Evolutionary conservation across 2,888 invertebrate genomes (phyloP), one percentile per base, ranked within the genome.

Genomic region (Tetheella fluctuosa): DNA sequence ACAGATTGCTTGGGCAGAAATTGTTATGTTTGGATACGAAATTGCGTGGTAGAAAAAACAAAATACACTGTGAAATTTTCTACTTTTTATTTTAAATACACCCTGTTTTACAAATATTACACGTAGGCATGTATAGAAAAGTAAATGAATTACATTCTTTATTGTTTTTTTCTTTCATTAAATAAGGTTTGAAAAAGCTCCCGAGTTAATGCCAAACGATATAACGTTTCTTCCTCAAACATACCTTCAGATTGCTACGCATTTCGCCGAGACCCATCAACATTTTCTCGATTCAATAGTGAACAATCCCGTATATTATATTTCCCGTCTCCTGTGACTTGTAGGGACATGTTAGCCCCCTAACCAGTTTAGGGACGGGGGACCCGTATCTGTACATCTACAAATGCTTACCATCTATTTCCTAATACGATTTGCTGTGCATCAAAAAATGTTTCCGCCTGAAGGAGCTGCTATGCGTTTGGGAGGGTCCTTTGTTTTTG

Each of bases 401-500:
- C 64, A 65, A 67, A 69, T 71, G 71, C 67, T 70, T 71, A 59
- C 59, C 59, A 62, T 58, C 62, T 63, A 70, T 75, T 79, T 79
- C 77, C 80, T 78, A 71, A 77, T 74, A 72, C 74, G 77, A 83
- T 84, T 80, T 77, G 77, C 72, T 73, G 80, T 80, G 81, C 81
- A 82, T 77, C 79, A 80, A 74, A 74, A 79, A 83, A 80, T 74
- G 76, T 80, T 80, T 80, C 80, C 84, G 78, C 68, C 10, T 37
- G n/a, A 55, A 59, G 67, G 60, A 66, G 25, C 12, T 52, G 34
- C 60, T 17, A 48, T 48, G 48, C 48, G 48, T 48, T 20, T 39
- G 56, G 62, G 39, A 61, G 39, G 59, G 58, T 39, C 60, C 58
- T 60, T 65, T 71, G 67, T 74, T 74, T 80, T 68, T 81, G 76